These are phyloP conservation scores for Chalcosyrphus nemorum DNA, from an alignment of 2,888 invertebrate species.

Conservation along the genomic window DNA sequence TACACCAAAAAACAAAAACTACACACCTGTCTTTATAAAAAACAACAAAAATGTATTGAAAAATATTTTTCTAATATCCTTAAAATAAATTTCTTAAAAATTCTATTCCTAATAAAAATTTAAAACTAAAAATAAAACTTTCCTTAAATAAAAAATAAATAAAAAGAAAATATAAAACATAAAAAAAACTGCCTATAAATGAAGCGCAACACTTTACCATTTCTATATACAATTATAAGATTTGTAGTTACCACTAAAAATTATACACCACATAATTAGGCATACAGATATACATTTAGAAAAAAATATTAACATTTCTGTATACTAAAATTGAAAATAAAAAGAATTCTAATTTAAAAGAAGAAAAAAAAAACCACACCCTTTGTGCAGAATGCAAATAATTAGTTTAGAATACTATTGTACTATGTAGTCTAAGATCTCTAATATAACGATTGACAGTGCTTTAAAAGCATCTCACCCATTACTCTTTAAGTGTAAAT, in stretches of 20 bases:
- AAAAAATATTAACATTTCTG: constrained; percentile 32
- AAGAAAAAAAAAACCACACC: constrained; percentile 8
- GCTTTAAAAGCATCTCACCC: constrained; percentile 56
- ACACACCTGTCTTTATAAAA: constrained; percentile 35
- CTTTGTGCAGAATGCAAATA: constrained; percentile 52
- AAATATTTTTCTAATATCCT: constrained; percentile 64
- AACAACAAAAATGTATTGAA: constrained; percentile 22
- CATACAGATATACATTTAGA: constrained; percentile 5
- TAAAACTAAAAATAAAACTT: constrained; percentile 6
- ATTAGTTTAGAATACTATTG: constrained; percentile 43
- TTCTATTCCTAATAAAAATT: neutral
- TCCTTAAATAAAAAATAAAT: constrained; percentile 24
- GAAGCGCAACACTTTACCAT: constrained; percentile 71
- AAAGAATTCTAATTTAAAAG: constrained; percentile 15
- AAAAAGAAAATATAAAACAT: constrained; percentile 21
- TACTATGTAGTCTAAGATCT: constrained; percentile 31
- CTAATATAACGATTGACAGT: constrained; percentile 38
- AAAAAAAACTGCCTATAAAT: constrained; percentile 69
- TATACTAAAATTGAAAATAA: constrained; percentile 45
- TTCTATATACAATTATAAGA: constrained; percentile 62
- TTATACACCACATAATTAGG: constrained; percentile 59
- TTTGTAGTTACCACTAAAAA: constrained; percentile 55
- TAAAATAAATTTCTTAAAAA: constrained; percentile 18
- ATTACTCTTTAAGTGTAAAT: constrained; percentile 38
- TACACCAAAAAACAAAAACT: constrained; percentile 1